Base-by-base conservation (phyloP, 2,113 vertebrate genomes). In the Pao palembangensis region DNA sequence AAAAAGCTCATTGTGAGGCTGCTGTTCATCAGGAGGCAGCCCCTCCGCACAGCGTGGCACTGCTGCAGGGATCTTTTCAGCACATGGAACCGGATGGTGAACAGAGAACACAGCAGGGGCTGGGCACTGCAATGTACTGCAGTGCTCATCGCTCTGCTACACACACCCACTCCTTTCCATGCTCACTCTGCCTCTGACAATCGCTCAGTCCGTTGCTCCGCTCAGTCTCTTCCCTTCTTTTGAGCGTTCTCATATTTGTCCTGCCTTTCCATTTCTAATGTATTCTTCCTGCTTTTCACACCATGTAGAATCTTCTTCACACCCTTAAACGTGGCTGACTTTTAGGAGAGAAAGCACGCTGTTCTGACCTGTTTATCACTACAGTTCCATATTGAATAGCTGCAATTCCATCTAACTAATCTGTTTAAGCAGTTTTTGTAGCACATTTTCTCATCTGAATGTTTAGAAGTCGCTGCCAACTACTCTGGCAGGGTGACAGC, bases 121-220 rank as follows among this genome's bases (percentile, higher is more conserved):
- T 89, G 88, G 88, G 88, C 88, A 86, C 88, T 28, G 86, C 88
- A 89, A 88, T 85, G 86, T 88, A 79, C 88, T 88, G 88, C 88
- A 89, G 88, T 88, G 83, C 85, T 87, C 68, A 74, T 59, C 69
- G 82, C 87, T 76, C 81, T 44, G 82, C 70, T 61, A 74, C 66
- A 80, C 86, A 89, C 88, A 84, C 86, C 83, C 88, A 87, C 88
- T 85, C 85, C 63, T 82, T 70, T 61, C 78, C 81, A 71, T 75
- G 68, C 79, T 67, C 43, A 52, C 78, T 78, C 81, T 71, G 65
- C 70, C 77, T 78, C 70, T 74, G 76, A 80, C 79, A 71, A 38
- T 73, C 79, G 75, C 75, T 79, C 76, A 62, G 64, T 80, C 78
- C 77, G 76, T 79, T 72, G 55, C 55, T 48, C 67, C 73, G 61